A percentile compares a stretch with the other conserved stretches of the same genome.
These are phyloP conservation scores for Nerophis ophidion DNA, from an alignment of 2,113 vertebrate genomes.

Conservation along the genomic window DNA sequence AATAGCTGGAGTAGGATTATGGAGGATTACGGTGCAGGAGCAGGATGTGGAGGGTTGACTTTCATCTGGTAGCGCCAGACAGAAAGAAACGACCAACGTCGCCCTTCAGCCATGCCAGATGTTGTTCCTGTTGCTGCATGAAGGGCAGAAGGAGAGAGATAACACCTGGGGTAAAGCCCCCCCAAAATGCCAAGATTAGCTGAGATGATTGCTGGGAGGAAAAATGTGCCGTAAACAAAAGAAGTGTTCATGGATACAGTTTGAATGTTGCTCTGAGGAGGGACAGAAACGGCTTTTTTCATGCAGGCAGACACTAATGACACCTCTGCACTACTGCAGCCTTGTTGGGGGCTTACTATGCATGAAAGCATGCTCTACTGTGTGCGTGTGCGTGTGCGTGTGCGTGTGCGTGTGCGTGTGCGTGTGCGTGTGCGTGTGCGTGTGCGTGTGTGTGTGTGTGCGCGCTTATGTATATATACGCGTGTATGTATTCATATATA, in stretches of 20 bases:
- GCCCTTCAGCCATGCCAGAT: slow-evolving; percentile 30
- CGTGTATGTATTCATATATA: no score
- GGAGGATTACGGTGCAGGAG: slow-evolving; percentile 57
- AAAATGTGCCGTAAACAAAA: background rate
- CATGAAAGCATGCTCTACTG: slow-evolving; percentile 31
- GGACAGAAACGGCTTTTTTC: slow-evolving; percentile 37
- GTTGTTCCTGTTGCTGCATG: slow-evolving; percentile 16
- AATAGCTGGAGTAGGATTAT: slow-evolving; percentile 62
- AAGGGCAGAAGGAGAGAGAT: background rate
- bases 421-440: background rate
- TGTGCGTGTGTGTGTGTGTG: background rate
- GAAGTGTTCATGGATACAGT: slow-evolving; percentile 22
- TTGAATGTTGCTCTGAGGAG: slow-evolving; percentile 32
- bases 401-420: background rate
- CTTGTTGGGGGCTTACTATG: slow-evolving; percentile 40
- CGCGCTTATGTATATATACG: no score
- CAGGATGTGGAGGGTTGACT: slow-evolving; percentile 57
- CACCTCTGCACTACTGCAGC: slow-evolving; percentile 50
- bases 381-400: background rate
- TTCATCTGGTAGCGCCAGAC: slow-evolving; percentile 57
- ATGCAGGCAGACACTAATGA: slow-evolving; percentile 60
- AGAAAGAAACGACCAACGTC: slow-evolving; percentile 52
- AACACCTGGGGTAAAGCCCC: background rate
- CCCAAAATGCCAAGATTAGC: background rate
- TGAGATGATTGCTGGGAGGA: background rate